Evolutionary conservation across 2,888 invertebrate genomes (phyloP), one percentile per base, ranked within the genome.

Genomic region (Pyrrhia umbra): DNA sequence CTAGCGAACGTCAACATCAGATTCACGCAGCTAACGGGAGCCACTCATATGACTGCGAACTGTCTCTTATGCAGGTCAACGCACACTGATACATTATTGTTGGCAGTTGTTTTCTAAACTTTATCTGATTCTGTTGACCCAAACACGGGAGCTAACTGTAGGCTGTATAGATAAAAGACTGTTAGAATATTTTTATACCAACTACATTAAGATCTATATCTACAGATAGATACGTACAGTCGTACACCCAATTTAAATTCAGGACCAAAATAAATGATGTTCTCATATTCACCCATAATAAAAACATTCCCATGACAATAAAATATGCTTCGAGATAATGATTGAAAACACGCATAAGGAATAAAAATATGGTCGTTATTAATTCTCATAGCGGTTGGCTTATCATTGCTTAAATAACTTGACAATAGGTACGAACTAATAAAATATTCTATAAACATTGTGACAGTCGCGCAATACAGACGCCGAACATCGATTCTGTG

Each of bases 401-500:
- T 86, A 86, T 88, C 85, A 86, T 86, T 85, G 85, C 88, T 85
- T 86, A 89, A 90, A 90, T 89, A 88, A 88, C 86, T 88, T 83
- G 83, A 89, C 84, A 87, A 70, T 70, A 84, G 85, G 87, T 86
- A 88, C 83, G 80, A 88, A 75, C 88, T 90, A 88, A 90, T 92
- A 90, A 90, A 84, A 91, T 90, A 89, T 93, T 92, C 92, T 89
- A 85, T 86, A 90, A 85, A 89, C 89, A 90, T 80, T 84, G 85
- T 88, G 87, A 86, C 85, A 79, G 89, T 89, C 90, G 90, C 89
- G 91, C 90, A 91, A 90, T 87, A 90, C 90, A 92, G 91, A 90
- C 92, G 92, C 89, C 89, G 90, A 87, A 88, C 84, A 88, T 81
- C 89, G 87, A 85, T 95, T 95, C 94, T 91, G 84, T 89, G 94